Percentiles rank a stretch among this genome's conserved stretches.
phyloP scores from a whole-genome alignment of 2,113 vertebrate genomes.

The Nannobrachium achirus region DNA sequence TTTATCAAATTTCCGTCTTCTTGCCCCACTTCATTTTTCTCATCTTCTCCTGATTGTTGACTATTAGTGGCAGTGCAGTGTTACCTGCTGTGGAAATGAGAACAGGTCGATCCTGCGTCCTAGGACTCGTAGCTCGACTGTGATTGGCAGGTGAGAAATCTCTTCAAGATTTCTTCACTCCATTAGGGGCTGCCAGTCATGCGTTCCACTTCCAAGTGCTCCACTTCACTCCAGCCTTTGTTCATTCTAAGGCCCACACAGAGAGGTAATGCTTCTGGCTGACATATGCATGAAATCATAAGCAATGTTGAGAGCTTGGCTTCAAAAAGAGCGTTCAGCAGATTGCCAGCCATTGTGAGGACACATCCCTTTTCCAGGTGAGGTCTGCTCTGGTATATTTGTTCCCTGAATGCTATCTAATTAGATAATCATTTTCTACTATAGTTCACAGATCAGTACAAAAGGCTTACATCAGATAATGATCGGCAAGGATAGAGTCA shows the following conservation, averaged over 20 bases:
- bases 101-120: too few species aligned
- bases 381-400: slow-evolving; percentile 1
- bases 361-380: slow-evolving; percentile 16
- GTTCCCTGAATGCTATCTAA: neutral
- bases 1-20: neutral
- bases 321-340: slow-evolving; percentile 11
- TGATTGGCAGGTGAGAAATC: slow-evolving; percentile 2
- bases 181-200: neutral
- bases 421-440: neutral
- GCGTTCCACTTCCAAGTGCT: neutral
- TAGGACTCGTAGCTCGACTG: neutral
- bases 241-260: neutral
- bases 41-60: neutral
- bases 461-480: slow-evolving; percentile 24
- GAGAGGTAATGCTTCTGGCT: slow-evolving; percentile 5
- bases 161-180: slow-evolving; percentile 1
- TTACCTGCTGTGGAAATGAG: neutral
- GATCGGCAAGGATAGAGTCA: slow-evolving; percentile 35
- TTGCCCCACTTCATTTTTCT: neutral
- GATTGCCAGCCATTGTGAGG: slow-evolving; percentile 15
- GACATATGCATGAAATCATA: slow-evolving; percentile 13
- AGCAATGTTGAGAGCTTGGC: neutral
- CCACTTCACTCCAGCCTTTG: neutral
- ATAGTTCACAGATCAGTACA: neutral
- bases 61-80: neutral